Conservation (phyloP, 1,140 invertebrate genomes). For the Drosophila sturtevanti region DNA sequence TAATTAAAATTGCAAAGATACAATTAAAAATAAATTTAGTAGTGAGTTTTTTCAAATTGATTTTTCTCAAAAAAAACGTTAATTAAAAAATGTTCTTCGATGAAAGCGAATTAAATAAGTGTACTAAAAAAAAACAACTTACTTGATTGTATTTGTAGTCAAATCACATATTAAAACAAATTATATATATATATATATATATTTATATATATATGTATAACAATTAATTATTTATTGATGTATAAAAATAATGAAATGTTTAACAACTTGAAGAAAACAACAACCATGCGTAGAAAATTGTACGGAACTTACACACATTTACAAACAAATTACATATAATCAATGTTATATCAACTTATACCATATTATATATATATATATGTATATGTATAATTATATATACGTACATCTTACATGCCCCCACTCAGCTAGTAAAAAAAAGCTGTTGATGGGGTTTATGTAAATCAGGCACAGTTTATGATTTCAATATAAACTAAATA, state of each 20-base stretch:
- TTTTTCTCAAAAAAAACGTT: conserved; percentile 58
- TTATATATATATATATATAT: background rate
- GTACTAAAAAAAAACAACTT: conserved; percentile 63
- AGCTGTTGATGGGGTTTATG: conserved; percentile 30
- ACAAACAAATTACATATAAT: background rate
- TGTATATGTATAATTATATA: conserved; percentile 27
- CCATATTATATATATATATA: background rate
- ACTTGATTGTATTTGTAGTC: conserved; percentile 44
- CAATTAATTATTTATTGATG: conserved; percentile 75
- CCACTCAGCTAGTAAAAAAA: conserved; percentile 3
- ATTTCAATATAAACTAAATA: conserved; percentile 37
- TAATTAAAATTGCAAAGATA: conserved; percentile 40
- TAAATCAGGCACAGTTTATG: conserved; percentile 40
- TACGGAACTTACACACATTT: conserved; percentile 62
- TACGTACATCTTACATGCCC: conserved; percentile 12
- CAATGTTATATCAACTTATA: too few relatives aligned
- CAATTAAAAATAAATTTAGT: conserved; percentile 61
- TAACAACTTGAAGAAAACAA: conserved; percentile 46
- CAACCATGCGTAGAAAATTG: conserved; percentile 76
- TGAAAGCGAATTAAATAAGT: conserved; percentile 76
- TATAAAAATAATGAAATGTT: conserved; percentile 32
- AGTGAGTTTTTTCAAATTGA: conserved; percentile 70
- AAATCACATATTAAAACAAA: conserved; percentile 42
- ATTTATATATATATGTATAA: background rate
- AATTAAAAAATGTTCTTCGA: conserved; percentile 68